Base-by-base conservation (phyloP, 1,140 invertebrate genomes). In the Megalopta genalis region DNA sequence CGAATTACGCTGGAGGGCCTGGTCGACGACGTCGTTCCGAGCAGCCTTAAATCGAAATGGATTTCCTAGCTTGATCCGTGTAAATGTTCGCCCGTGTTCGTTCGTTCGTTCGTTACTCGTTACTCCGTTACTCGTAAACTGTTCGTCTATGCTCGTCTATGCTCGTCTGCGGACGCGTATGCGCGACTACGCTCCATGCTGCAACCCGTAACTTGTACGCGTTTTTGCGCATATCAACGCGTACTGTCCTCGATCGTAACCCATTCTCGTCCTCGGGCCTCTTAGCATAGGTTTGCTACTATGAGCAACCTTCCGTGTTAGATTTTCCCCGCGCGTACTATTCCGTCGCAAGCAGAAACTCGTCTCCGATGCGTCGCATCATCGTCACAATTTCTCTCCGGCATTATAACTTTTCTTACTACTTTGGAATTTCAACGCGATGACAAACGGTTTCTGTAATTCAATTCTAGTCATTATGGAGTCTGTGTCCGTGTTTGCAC, bases 1-100 rank as follows among this genome's bases (percentile, higher is more conserved):
- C 97, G 82, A 97, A 97, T 91, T 97, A 95, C 91, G 96, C 97
- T n/a, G 96, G 95, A 10, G 97, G 97, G 12, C 97, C 97, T 7
- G 97, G 97, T 75, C 95, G 97, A 91, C 96, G 96, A 95, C 95
- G 96, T 87, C 95, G 97, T 66, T 95, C 95, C 63, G 94, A 94
- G 77, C 89, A 90, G 81, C 88, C 86, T 77, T 88, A 89, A 87
- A 87, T 68, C 42, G 54, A 60, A 49, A 57, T 7, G 21, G 54
- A 32, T 74, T 52, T 16, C 27, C 57, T n/a, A 1, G 54, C 79
- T 14, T 37, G 59, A 60, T 65, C 54, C 21, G 62, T 42, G 23
- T 49, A 37, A 39, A 77, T 70, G 39, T 52, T 59, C 49, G 60
- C 14, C 60, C 42, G 52, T 16, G 16, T 32, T 27, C 39, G 18